Evolutionary conservation across 2,113 vertebrate species (phyloP).

Genomic region (Atrichornis clamosus): DNA sequence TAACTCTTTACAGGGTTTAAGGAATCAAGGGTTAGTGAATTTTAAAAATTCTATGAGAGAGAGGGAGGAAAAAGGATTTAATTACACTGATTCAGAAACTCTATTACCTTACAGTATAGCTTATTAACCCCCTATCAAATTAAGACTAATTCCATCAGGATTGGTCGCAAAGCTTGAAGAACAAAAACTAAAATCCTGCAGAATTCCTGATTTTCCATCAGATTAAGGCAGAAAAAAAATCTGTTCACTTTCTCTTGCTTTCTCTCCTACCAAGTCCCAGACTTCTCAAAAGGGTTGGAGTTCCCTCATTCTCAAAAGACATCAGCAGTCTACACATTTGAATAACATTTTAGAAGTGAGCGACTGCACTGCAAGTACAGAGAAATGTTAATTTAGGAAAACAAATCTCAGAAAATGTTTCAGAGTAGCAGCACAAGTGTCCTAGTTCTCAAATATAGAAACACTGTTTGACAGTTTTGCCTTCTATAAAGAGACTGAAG

Average conservation of each 20-base stretch:
- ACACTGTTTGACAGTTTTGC: neutral
- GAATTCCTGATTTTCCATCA: neutral
- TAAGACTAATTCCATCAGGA: neutral
- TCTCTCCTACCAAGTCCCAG: neutral
- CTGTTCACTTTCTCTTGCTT: neutral
- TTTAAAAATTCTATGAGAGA: neutral
- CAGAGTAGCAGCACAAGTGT: constrained; percentile 16
- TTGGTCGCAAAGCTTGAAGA: neutral
- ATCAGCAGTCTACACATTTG: neutral
- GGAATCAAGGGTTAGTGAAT: neutral
- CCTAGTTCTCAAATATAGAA: constrained; percentile 48
- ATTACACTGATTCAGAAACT: neutral
- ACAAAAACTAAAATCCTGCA: neutral
- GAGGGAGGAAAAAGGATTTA: neutral
- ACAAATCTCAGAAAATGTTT: neutral
- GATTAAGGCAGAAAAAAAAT: neutral
- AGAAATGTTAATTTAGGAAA: constrained; percentile 13
- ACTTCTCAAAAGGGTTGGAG: neutral
- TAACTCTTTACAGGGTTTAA: neutral
- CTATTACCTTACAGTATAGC: neutral
- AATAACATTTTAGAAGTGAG: neutral
- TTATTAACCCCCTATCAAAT: neutral
- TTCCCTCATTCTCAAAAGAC: neutral
- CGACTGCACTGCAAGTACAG: neutral
- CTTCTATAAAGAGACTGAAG: neutral